Evolutionary conservation across 2,113 vertebrate genomes (phyloP), one percentile per base, ranked within the genome.

Genomic region (Poeciliopsis retropinna): DNA sequence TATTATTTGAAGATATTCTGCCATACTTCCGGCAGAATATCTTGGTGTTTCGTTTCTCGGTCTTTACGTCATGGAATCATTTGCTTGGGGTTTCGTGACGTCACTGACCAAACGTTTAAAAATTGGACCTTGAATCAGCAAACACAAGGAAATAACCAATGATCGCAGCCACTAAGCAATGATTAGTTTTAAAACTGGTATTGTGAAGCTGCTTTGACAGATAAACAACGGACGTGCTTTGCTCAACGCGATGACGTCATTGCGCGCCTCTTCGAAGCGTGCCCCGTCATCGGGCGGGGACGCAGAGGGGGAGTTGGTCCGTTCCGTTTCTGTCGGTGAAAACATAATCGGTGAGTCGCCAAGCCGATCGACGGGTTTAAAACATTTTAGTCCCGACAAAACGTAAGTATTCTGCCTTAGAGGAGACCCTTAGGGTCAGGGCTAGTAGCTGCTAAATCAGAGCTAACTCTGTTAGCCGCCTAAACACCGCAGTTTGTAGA

Each of bases 271-370:
- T 27, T 27, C 0, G 1, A 0, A 0, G 22, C 11, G 51, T 14
- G 14, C 0, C 27, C 61, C 27, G 1, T 34, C 11, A 27, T 19
- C 3, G 3, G 22, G 3, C 30, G 47, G 54, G 3, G 25, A 29
- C 65, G 19, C 61, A 29, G n/a, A 34, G n/a, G 37, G 41, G 60
- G 67, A 29, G 39, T 1, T 17, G 72, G 68, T 64, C 28, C 29
- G 76, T 10, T 57, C 19, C 64, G 61, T 27, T 31, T 6, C 13
- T 29, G 29, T 54, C 76, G 44, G 57, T 63, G 54, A 57, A 66
- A 66, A 63, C 77, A 34, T 2, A 4, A 47, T 3, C 68, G 79
- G 87, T 86, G 79, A 86, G 87, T 61, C 9, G 1, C 1, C 0
- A 3, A 67, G 22, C 54, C 1, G 6, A 13, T 0, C 41, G 22